A percentile compares a stretch with the other conserved stretches of the same genome.
Evolutionary conservation across 2,888 invertebrate genomes (phyloP).

Genomic region (Hemistola chrysoprasaria): DNA sequence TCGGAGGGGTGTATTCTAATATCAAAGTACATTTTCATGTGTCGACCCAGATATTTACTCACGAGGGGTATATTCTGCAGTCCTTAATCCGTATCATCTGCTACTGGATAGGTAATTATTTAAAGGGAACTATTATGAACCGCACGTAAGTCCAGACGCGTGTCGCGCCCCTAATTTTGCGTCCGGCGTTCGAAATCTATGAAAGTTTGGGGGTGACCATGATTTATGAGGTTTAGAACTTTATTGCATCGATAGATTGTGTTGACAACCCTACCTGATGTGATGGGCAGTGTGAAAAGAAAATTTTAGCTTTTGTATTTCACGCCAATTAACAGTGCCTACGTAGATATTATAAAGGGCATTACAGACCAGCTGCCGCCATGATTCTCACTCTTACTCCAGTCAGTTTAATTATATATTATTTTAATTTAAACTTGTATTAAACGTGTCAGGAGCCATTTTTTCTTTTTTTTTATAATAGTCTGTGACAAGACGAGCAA

Average conservation of each 20-base stretch:
- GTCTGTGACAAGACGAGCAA: no score
- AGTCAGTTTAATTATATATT: no score
- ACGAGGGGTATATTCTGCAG: conserved; percentile 44
- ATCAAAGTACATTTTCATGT: conserved; percentile 33
- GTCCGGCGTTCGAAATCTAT: conserved; percentile 70
- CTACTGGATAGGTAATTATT: conserved; percentile 74
- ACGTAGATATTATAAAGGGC: no score
- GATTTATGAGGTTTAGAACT: conserved; percentile 13
- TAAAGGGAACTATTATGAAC: conserved; percentile 65
- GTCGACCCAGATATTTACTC: conserved; percentile 46
- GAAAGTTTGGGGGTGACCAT: conserved; percentile 56
- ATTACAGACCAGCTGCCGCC: no score
- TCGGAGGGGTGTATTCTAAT: conserved; percentile 24
- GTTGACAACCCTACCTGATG: conserved; percentile 2
- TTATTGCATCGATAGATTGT: neutral
- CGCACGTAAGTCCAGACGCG: conserved; percentile 67
- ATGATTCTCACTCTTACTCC: no score
- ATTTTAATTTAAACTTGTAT: no score
- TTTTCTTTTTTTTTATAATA: no score
- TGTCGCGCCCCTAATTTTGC: conserved; percentile 74
- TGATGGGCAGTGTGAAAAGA: no score
- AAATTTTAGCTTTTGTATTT: no score
- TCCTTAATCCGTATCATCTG: conserved; percentile 79
- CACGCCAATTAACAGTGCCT: no score
- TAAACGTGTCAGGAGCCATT: no score